These are phyloP conservation scores for Trissoscelio sp. DNA, from an alignment of 2,888 invertebrate genomes.

Conservation along the genomic window DNA sequence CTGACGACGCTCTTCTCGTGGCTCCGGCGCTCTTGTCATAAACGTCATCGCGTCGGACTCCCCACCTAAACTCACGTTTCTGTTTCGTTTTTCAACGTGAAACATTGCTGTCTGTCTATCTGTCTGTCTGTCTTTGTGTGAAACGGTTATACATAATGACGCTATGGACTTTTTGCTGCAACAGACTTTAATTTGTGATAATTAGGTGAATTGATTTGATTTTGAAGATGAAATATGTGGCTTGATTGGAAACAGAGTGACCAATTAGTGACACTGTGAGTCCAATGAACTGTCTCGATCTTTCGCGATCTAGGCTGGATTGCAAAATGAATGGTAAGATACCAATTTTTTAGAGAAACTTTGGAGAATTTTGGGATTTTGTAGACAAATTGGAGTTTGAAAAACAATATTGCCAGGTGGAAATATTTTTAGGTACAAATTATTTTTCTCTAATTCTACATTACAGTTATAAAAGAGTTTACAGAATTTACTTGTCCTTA, in stretches of 20 bases:
- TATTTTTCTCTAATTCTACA: no score
- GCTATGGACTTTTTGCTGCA: constrained; percentile 24
- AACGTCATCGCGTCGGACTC: constrained; percentile 4
- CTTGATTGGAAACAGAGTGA: constrained; percentile 4
- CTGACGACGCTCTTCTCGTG: constrained; percentile 80
- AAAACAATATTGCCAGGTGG: no score
- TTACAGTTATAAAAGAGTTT: no score
- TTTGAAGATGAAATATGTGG: constrained; percentile 10
- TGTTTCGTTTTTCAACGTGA: not conserved
- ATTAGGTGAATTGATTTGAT: not conserved
- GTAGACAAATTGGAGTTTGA: no score
- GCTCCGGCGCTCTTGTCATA: not conserved
- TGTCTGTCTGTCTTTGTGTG: not conserved
- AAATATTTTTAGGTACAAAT: no score
- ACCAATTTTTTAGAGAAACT: no score
- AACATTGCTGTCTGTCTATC: not conserved
- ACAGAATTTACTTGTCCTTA: no score
- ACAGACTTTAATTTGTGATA: constrained; percentile 5
- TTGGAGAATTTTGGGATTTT: no score
- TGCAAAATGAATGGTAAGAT: constrained; percentile 79
- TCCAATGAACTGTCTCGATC: constrained; percentile 75
- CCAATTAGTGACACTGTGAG: constrained; percentile 21
- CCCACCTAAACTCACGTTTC: not conserved
- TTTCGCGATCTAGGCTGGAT: constrained; percentile 75
- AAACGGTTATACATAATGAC: constrained; percentile 7